A percentile compares a stretch with the other conserved stretches of the same genome.
These are phyloP conservation scores for Etheostoma nigrum DNA, from an alignment of 2,797 vertebrate species.

Conservation along the genomic window DNA sequence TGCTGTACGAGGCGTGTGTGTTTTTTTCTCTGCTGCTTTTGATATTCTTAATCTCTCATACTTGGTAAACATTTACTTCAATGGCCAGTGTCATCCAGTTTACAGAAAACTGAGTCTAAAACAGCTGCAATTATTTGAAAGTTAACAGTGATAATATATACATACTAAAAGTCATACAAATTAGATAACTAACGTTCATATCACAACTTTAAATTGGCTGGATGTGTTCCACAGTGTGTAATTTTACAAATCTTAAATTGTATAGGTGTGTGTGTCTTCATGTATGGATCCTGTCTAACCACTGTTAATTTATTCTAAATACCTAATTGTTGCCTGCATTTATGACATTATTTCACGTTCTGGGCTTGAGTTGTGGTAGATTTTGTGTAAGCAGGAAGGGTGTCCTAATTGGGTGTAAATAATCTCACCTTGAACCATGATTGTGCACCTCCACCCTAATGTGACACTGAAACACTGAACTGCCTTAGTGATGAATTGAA, in stretches of 20 bases:
- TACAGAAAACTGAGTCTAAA: background rate
- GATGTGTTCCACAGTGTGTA: background rate
- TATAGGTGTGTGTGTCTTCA: background rate
- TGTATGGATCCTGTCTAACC: background rate
- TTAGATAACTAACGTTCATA: background rate
- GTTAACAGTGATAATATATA: background rate
- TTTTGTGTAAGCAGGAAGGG: background rate
- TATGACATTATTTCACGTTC: background rate
- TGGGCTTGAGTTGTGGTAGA: background rate
- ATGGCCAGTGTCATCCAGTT: background rate
- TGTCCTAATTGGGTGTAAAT: conserved; percentile 29
- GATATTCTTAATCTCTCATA: background rate
- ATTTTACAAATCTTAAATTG: background rate
- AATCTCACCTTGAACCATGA: conserved; percentile 41
- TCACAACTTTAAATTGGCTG: too few species aligned
- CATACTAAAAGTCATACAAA: background rate
- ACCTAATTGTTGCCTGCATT: background rate
- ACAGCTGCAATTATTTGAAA: background rate
- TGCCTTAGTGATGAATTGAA: conserved; percentile 38
- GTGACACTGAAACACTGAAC: conserved; percentile 46
- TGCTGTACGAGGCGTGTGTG: background rate
- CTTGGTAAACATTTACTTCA: background rate
- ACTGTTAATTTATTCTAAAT: background rate
- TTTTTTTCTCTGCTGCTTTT: conserved; percentile 4
- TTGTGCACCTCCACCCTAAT: conserved; percentile 35